Evolutionary conservation across 2,113 vertebrate genomes (phyloP).

Genomic region (Charadrius vociferus): DNA sequence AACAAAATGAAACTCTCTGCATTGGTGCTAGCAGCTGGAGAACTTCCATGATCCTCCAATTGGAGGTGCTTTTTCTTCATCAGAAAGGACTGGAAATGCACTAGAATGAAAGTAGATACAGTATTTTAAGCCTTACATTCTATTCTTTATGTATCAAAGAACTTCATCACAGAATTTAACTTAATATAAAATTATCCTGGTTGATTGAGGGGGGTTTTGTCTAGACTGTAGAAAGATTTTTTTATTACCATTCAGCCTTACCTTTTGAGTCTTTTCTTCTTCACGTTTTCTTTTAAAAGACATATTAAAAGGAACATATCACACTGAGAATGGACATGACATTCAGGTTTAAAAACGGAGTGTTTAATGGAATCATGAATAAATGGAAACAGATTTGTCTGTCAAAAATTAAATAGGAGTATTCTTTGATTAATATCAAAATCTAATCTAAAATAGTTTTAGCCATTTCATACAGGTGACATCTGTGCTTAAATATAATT

Average conservation of each 20-base stretch:
- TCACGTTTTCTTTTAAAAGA: constrained; percentile 21
- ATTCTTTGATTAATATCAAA: constrained; percentile 78
- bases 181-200: not conserved
- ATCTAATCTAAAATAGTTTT: constrained; percentile 77
- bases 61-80: not conserved
- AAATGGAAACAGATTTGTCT: constrained; percentile 76
- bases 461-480: constrained; percentile 80
- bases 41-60: not conserved
- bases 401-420: constrained; percentile 77
- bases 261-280: not conserved
- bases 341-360: constrained; percentile 64
- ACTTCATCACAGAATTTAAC: not conserved
- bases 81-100: not conserved
- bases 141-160: not conserved
- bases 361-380: constrained; percentile 75
- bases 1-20: not conserved
- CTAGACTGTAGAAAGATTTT: not conserved
- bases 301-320: constrained; percentile 35
- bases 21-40: not conserved
- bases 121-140: not conserved
- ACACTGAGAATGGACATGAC: constrained; percentile 36
- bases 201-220: not conserved
- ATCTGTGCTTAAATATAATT: constrained; percentile 82
- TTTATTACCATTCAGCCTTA: constrained; percentile 11
- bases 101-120: not conserved